These are phyloP conservation scores for Calameuta pallipes DNA, from an alignment of 2,888 invertebrate genomes.

Conservation along the genomic window DNA sequence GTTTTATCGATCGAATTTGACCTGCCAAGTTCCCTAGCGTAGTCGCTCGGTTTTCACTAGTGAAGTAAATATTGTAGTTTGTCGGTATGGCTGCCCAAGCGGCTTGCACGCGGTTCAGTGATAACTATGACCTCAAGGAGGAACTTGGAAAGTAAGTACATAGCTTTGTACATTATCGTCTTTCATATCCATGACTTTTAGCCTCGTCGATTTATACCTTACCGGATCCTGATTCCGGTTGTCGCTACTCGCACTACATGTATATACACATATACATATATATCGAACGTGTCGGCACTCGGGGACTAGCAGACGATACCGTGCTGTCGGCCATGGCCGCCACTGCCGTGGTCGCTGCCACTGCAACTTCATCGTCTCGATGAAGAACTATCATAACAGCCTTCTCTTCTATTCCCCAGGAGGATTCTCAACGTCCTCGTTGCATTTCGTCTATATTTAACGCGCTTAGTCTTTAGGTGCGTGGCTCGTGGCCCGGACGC, in stretches of 20 bases:
- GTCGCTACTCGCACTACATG: not conserved
- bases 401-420: not conserved
- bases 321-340: conserved; percentile 45
- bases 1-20: conserved; percentile 63
- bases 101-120: conserved; percentile 97
- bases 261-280: not conserved
- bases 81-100: conserved; percentile 86
- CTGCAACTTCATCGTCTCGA: not conserved
- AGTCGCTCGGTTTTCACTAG: conserved; percentile 43
- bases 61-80: conserved; percentile 53
- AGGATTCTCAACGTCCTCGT: conserved; percentile 28
- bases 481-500: conserved; percentile 1
- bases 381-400: too few species aligned
- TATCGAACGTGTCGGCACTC: not conserved
- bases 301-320: conserved; percentile 44
- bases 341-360: conserved; percentile 3
- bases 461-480: conserved; percentile 30
- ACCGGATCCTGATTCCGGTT: not conserved
- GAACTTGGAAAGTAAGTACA: conserved; percentile 97
- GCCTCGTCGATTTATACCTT: not conserved
- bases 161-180: not conserved
- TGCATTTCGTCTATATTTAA: conserved; percentile 59
- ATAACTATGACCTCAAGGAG: conserved; percentile 99
- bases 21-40: conserved; percentile 55
- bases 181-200: not conserved